Percentiles rank a stretch among this genome's conserved stretches.
phyloP scores from a whole-genome alignment of 2,797 vertebrate species.

The Catostomus latipinnis region DNA sequence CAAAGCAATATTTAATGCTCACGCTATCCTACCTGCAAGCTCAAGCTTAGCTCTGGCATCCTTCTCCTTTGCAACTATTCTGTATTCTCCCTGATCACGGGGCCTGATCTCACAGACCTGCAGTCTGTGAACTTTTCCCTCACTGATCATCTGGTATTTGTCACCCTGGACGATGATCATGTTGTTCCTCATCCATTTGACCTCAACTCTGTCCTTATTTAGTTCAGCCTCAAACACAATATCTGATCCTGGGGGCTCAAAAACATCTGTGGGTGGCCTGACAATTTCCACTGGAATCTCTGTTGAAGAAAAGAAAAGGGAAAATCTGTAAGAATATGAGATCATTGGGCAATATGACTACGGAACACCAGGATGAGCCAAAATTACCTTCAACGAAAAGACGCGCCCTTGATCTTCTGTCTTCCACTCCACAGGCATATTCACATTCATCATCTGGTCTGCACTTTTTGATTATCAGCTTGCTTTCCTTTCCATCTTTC shows the following conservation, averaged over 20 bases:
- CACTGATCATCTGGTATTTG: slow-evolving; percentile 99
- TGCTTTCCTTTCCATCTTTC: slow-evolving; percentile 89
- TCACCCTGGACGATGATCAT: slow-evolving; percentile 98
- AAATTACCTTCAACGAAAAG: slow-evolving; percentile 95
- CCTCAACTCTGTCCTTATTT: slow-evolving; percentile 97
- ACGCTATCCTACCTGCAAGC: slow-evolving; percentile 86
- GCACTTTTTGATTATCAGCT: slow-evolving; percentile 90
- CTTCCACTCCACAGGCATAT: slow-evolving; percentile 95
- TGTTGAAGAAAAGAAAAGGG: slow-evolving; percentile 64
- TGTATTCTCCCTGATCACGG: slow-evolving; percentile 96
- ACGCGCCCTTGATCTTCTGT: slow-evolving; percentile 90
- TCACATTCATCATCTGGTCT: slow-evolving; percentile 97
- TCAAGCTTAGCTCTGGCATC: slow-evolving; percentile 96
- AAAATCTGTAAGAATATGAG: not conserved
- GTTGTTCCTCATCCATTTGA: slow-evolving; percentile 98
- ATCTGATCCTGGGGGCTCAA: slow-evolving; percentile 91
- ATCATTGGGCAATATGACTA: not conserved
- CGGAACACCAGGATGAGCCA: not conserved
- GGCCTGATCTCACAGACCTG: slow-evolving; percentile 96
- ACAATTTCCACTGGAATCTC: slow-evolving; percentile 97
- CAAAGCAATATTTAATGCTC: not conserved
- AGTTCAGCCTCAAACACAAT: slow-evolving; percentile 92
- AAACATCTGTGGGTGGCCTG: slow-evolving; percentile 90
- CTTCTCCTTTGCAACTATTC: slow-evolving; percentile 97
- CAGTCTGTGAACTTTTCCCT: slow-evolving; percentile 92